Base-by-base conservation (phyloP, 2,888 invertebrate genomes). In the Apotomis capreana region DNA sequence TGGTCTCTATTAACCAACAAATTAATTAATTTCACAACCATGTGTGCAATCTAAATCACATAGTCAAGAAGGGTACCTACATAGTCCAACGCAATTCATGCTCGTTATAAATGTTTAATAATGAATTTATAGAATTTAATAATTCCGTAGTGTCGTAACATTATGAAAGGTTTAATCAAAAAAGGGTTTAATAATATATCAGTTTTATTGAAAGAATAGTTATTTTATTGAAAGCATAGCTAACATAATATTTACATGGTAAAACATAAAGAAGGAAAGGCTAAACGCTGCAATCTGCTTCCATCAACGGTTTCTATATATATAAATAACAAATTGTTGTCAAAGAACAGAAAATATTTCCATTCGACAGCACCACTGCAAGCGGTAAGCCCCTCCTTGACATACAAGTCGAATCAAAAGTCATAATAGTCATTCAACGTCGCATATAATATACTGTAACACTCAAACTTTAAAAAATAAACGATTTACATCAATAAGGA, bases 231-330 rank as follows among this genome's bases (percentile, higher is more conserved):
- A 57, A 65, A 65, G 65, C 69, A 73, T 76, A 74, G 70, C 78
- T 79, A 77, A 79, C 68, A 76, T 81, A 83, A 84, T 89, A 90
- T 90, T 87, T 90, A 90, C 90, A 89, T 76, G 82, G 80, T 82
- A 79, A 82, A 77, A 80, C 81, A 79, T 78, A 75, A 72, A 74
- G 75, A 79, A 78, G 69, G 69, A 36, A 57, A 55, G 61, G 37
- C 52, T 68, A 52, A 26, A 58, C 26, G 62, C 61, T 68, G 68
- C 52, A 36, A 57, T 12, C 13, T 52, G 54, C 44, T 57, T 15
- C 12, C 6, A 46, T 9, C n/a, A 12, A 15, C 6, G n/a, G n/a
- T 26, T 57, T 36, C 4, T 55, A 6, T 26, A 8, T n/a, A 46
- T 49, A 40, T 37, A 46, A 37, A 36, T 46, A 65, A 15, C 26